Evolutionary conservation across 1,140 invertebrate genomes (phyloP).

Genomic region (Pogonus chalceus): DNA sequence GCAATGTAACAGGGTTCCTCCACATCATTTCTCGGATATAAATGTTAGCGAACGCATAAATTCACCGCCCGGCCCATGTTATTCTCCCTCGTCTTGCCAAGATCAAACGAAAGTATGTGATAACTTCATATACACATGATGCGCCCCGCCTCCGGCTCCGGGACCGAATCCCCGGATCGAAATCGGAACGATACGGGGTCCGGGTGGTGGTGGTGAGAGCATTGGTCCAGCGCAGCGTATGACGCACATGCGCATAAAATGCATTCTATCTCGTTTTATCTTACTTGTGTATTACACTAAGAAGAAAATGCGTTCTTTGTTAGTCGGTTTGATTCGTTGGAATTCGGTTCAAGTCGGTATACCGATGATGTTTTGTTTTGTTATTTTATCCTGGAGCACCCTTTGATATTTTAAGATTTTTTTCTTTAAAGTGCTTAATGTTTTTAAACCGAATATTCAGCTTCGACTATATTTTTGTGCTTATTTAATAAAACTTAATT

Average conservation of each 20-base stretch:
- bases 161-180: background rate
- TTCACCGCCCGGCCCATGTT: background rate
- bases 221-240: constrained; percentile 1
- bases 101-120: constrained; percentile 7
- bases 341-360: background rate
- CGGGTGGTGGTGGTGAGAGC: background rate
- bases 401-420: constrained; percentile 2
- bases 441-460: too few relatives aligned
- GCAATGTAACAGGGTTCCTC: background rate
- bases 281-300: background rate
- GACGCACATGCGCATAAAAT: background rate
- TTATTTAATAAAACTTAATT: too few relatives aligned
- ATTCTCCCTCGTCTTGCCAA: background rate
- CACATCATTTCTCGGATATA: background rate
- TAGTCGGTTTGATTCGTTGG: background rate
- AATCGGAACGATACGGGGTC: background rate
- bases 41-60: background rate
- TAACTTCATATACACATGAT: constrained; percentile 6
- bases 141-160: constrained; percentile 1
- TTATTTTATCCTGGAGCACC: constrained; percentile 1
- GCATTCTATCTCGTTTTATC: background rate
- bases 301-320: background rate
- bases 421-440: background rate
- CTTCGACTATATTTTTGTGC: too few relatives aligned
- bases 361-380: background rate